phyloP scores from a whole-genome alignment of 2,113 vertebrate species.

The Hiodon alosoides region DNA sequence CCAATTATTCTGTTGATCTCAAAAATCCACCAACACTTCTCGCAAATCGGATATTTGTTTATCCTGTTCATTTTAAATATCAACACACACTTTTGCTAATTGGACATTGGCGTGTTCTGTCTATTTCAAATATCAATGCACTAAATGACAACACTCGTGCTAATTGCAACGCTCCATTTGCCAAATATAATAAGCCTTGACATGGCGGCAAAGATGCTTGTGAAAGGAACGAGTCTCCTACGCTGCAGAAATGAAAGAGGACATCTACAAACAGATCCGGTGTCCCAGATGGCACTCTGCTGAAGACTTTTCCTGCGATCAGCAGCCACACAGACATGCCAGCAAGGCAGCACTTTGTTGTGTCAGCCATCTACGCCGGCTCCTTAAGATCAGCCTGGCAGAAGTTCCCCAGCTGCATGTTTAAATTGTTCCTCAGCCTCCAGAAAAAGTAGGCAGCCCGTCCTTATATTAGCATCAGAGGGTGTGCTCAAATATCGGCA shows the following conservation, averaged over 20 bases:
- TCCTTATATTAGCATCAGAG: constrained; percentile 12
- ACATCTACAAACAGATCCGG: not conserved
- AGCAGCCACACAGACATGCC: constrained; percentile 2
- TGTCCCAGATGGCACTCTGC: constrained; percentile 8
- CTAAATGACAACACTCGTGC: not conserved
- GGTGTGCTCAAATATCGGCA: constrained; percentile 5
- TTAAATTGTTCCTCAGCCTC: not conserved
- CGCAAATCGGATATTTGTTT: too few species aligned
- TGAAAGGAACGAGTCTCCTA: not conserved
- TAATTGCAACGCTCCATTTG: not conserved
- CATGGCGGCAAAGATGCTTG: not conserved
- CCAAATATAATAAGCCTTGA: not conserved
- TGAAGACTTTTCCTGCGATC: not conserved
- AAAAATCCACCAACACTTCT: too few species aligned
- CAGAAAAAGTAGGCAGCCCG: constrained; percentile 1
- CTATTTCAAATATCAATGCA: not conserved
- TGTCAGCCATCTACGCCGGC: constrained; percentile 12
- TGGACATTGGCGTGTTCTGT: too few species aligned
- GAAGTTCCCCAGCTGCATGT: not conserved
- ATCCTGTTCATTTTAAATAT: too few species aligned
- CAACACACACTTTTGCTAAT: too few species aligned
- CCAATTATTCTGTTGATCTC: too few species aligned
- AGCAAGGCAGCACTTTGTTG: constrained; percentile 12
- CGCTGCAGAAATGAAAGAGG: constrained; percentile 2
- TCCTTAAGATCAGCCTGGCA: constrained; percentile 12